Percentiles rank a stretch among this genome's conserved stretches.
Evolutionary conservation across 2,113 vertebrate genomes (phyloP).

Genomic region (Brachyhypopomus occidentalis): DNA sequence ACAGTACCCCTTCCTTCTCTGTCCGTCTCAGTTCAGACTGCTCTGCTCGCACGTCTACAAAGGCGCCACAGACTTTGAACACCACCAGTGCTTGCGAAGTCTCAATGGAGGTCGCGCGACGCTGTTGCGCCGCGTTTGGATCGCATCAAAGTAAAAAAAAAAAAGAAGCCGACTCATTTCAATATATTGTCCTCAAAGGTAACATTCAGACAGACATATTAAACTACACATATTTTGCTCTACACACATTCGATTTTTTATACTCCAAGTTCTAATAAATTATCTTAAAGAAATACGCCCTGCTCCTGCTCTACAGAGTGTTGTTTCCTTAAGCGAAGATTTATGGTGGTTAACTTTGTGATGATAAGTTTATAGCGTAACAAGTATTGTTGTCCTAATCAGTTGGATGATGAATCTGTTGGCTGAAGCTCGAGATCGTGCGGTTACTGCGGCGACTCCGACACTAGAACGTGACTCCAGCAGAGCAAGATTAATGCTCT

Average conservation of each 20-base stretch:
- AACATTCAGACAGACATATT: not conserved
- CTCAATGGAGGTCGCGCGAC: too few species aligned
- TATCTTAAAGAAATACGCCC: not conserved
- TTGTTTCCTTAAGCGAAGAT: slow-evolving; percentile 49
- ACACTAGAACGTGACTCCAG: slow-evolving; percentile 44
- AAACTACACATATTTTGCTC: not conserved
- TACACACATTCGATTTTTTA: slow-evolving; percentile 6
- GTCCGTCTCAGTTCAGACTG: slow-evolving; percentile 5
- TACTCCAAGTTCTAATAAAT: slow-evolving; percentile 12
- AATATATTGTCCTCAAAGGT: slow-evolving; percentile 14
- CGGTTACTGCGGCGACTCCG: slow-evolving; percentile 18
- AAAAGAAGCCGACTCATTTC: slow-evolving; percentile 24
- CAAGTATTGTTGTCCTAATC: slow-evolving; percentile 55
- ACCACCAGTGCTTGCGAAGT: not conserved
- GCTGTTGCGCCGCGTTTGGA: slow-evolving; percentile 25
- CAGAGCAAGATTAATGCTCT: slow-evolving; percentile 52
- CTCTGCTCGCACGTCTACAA: slow-evolving; percentile 17
- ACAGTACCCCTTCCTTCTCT: slow-evolving; percentile 3
- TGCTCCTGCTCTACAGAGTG: not conserved
- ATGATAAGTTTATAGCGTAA: slow-evolving; percentile 50
- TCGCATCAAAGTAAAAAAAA: not conserved
- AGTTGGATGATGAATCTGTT: slow-evolving; percentile 52
- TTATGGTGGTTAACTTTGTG: slow-evolving; percentile 41
- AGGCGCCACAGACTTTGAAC: not conserved
- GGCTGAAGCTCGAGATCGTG: slow-evolving; percentile 14